Evolutionary conservation across 2,888 invertebrate species (phyloP).

Genomic region (Melieria picta): DNA sequence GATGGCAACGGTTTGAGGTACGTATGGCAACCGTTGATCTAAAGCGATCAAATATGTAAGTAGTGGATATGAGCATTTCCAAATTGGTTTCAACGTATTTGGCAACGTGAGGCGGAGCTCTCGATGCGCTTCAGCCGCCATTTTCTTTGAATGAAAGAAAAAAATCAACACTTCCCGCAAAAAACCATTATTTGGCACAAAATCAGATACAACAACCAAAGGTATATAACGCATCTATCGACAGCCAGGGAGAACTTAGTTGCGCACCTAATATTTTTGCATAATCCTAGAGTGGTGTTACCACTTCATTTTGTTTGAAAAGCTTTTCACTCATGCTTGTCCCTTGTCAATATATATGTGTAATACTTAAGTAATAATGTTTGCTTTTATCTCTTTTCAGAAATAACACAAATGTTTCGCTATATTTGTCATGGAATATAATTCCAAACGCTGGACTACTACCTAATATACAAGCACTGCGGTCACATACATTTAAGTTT

Average conservation of each 20-base stretch:
- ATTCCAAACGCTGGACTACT: constrained; percentile 97
- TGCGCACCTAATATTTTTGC: not conserved
- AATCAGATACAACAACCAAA: not conserved
- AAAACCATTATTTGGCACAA: not conserved
- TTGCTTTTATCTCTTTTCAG: constrained; percentile 68
- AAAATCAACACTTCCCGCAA: no score
- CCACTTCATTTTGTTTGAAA: constrained; percentile 5
- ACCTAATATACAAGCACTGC: constrained; percentile 85
- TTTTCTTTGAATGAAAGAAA: no score
- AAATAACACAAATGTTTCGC: constrained; percentile 91
- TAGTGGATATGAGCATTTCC: not conserved
- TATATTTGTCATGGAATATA: constrained; percentile 97
- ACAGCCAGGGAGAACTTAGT: not conserved
- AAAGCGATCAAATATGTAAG: not conserved
- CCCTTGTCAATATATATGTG: not conserved
- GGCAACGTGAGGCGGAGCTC: no score
- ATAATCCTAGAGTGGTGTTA: constrained; percentile 23
- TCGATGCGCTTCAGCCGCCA: no score
- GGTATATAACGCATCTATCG: not conserved
- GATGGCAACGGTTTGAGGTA: constrained; percentile 96
- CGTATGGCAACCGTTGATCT: constrained; percentile 53
- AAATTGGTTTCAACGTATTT: no score
- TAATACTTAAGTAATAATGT: not conserved
- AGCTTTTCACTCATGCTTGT: not conserved
- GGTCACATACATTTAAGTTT: constrained; percentile 89